Percentiles rank a stretch among this genome's conserved stretches.
Conservation (phyloP, 1,140 invertebrate genomes). For the Drosophila nigromelanica region DNA sequence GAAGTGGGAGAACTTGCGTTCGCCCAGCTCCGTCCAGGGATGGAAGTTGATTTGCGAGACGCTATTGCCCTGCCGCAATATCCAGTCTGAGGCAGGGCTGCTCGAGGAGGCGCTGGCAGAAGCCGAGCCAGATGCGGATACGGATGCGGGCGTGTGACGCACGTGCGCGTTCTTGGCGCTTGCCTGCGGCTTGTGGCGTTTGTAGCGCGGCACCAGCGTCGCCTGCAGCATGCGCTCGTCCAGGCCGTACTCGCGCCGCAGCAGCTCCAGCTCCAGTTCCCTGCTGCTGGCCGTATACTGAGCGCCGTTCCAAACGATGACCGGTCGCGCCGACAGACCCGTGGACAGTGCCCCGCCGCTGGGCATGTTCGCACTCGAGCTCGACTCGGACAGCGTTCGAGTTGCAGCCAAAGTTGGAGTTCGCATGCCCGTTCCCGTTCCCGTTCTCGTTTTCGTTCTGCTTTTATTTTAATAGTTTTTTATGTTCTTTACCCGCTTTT, state of each 20-base stretch:
- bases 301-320: constrained; percentile 77
- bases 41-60: constrained; percentile 72
- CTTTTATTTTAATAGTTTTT: constrained; percentile 5
- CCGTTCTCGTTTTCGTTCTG: constrained; percentile 14
- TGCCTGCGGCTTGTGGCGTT: constrained; percentile 67
- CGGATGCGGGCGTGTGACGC: background rate
- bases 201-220: constrained; percentile 73
- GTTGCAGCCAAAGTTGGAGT: background rate
- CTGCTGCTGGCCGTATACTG: constrained; percentile 73
- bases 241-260: constrained; percentile 72
- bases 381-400: constrained; percentile 9
- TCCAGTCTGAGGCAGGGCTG: constrained; percentile 63
- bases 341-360: constrained; percentile 14
- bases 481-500: background rate
- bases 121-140: background rate
- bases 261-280: constrained; percentile 71
- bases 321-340: constrained; percentile 45
- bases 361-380: constrained; percentile 22
- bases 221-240: constrained; percentile 74
- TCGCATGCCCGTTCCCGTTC: background rate
- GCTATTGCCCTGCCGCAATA: constrained; percentile 64
- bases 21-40: constrained; percentile 60
- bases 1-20: constrained; percentile 66
- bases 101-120: background rate
- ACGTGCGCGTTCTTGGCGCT: constrained; percentile 67